phyloP scores from a whole-genome alignment of 2,113 vertebrate genomes.

The Hippocampus comes region DNA sequence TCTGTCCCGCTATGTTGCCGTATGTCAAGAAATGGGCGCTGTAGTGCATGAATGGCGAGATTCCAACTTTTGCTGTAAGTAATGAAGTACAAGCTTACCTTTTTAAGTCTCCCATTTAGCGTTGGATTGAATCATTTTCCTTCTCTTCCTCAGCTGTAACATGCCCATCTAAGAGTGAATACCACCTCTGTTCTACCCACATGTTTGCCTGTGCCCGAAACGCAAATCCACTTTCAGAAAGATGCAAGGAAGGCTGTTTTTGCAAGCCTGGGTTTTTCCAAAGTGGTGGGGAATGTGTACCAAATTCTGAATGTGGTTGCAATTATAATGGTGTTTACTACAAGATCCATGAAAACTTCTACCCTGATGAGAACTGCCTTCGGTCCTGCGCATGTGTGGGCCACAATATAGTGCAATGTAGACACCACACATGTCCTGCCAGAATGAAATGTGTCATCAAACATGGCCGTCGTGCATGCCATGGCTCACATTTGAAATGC shows the following conservation, averaged over 20 bases:
- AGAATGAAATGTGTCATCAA: slow-evolving; percentile 39
- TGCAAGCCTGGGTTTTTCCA: slow-evolving; percentile 30
- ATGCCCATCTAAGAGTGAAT: slow-evolving; percentile 34
- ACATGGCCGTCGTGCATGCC: slow-evolving; percentile 41
- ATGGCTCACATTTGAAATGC: slow-evolving; percentile 30
- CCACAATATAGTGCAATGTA: slow-evolving; percentile 33
- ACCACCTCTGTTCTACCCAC: slow-evolving; percentile 34
- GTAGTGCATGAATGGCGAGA: slow-evolving; percentile 47
- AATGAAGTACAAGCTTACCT: background rate
- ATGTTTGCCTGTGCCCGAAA: slow-evolving; percentile 21
- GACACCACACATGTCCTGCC: slow-evolving; percentile 34
- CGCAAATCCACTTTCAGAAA: slow-evolving; percentile 2
- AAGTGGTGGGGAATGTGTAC: slow-evolving; percentile 18
- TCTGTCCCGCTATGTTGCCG: slow-evolving; percentile 41
- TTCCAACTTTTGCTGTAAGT: slow-evolving; percentile 44
- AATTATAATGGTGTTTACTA: slow-evolving; percentile 28
- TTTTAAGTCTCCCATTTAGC: background rate
- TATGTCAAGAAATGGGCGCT: slow-evolving; percentile 43
- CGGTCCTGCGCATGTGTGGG: slow-evolving; percentile 32
- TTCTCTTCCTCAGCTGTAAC: slow-evolving; percentile 5
- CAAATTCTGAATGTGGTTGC: slow-evolving; percentile 33
- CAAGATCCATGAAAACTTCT: slow-evolving; percentile 35
- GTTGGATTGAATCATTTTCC: background rate
- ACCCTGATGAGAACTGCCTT: slow-evolving; percentile 41
- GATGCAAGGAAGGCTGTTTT: slow-evolving; percentile 34